Percentiles rank a stretch among this genome's conserved stretches.
Conservation (phyloP, 92 coral and sea anemone species). For the Heteractis magnifica region DNA sequence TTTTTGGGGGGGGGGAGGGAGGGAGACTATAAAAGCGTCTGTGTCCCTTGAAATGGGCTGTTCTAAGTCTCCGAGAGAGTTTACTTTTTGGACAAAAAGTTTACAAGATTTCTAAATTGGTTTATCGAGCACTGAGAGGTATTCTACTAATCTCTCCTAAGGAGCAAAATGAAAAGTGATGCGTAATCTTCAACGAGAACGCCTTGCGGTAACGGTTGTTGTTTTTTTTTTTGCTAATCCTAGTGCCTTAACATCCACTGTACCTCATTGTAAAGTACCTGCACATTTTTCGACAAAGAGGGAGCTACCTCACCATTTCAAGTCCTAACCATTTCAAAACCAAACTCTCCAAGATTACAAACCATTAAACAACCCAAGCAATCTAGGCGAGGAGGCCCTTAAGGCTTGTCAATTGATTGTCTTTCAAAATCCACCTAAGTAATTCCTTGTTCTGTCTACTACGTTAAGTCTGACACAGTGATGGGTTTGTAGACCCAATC, state of each 20-base stretch:
- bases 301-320: not conserved
- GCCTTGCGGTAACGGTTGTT: not conserved
- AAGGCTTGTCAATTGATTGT: not conserved
- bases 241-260: not conserved
- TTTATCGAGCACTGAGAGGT: constrained; percentile 6
- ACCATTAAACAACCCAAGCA: not conserved
- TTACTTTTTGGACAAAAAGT: not conserved
- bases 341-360: not conserved
- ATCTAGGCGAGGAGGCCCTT: not conserved
- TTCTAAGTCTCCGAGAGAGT: not conserved
- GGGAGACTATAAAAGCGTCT: too few species aligned
- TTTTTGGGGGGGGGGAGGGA: too few species aligned
- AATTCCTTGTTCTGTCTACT: not conserved
- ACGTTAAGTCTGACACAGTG: not conserved
- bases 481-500: too few species aligned
- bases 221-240: not conserved
- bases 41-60: not conserved
- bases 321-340: not conserved
- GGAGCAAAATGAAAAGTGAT: not conserved
- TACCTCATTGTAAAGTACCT: not conserved
- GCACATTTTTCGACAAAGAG: not conserved
- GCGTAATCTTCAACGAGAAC: not conserved
- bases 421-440: not conserved
- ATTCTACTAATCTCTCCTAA: constrained; percentile 4
- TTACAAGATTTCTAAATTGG: constrained; percentile 4